Conservation (phyloP, 2,888 invertebrate species). For the Nomada flava region DNA sequence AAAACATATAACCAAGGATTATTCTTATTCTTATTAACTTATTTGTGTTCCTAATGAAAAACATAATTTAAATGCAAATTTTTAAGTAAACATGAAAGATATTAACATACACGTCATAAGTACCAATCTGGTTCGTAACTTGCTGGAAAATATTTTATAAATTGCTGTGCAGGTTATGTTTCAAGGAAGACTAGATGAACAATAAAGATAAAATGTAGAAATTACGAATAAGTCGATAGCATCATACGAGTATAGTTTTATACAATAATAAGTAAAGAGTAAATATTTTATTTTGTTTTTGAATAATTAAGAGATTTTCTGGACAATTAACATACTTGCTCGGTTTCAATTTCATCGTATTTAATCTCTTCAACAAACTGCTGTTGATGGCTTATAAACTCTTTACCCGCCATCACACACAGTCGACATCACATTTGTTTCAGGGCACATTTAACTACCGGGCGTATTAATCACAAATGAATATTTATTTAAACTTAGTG, state of each 20-base stretch:
- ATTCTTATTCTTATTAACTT: neutral
- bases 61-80: neutral
- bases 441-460: conserved; percentile 72
- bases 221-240: neutral
- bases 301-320: conserved; percentile 7
- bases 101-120: neutral
- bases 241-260: neutral
- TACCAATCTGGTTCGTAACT: conserved; percentile 2
- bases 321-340: conserved; percentile 86
- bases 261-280: neutral
- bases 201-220: conserved; percentile 3
- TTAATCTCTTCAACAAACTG: conserved; percentile 91
- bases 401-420: conserved; percentile 80
- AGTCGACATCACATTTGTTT: conserved; percentile 76
- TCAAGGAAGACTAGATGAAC: conserved; percentile 4
- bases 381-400: conserved; percentile 79
- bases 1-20: neutral
- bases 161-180: conserved; percentile 42
- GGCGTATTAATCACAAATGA: conserved; percentile 23
- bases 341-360: conserved; percentile 90
- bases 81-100: neutral
- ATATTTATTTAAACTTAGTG: conserved; percentile 57
- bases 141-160: conserved; percentile 4
- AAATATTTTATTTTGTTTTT: neutral
- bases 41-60: neutral